These are phyloP conservation scores for Parnassius orleans DNA, from an alignment of 2,888 invertebrate species.

Conservation along the genomic window DNA sequence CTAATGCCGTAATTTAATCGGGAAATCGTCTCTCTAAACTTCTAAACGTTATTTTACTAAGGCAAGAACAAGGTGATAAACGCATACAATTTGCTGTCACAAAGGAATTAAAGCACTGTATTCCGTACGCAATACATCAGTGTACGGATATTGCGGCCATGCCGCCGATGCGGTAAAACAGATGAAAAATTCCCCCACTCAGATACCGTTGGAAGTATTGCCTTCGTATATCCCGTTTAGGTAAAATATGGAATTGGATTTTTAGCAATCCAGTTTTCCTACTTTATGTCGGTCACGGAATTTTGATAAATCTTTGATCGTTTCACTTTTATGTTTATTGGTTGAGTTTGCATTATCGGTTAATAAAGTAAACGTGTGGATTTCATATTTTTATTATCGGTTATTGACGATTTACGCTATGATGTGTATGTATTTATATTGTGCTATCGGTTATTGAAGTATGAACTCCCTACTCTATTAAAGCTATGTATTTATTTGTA, in stretches of 20 bases:
- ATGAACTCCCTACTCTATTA: too few species aligned
- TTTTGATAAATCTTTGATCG: slow-evolving; percentile 15
- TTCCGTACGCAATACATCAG: slow-evolving; percentile 22
- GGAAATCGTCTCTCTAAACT: too few species aligned
- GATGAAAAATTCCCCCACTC: slow-evolving; percentile 22
- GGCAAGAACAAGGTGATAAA: slow-evolving; percentile 8
- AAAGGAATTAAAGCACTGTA: slow-evolving; percentile 18
- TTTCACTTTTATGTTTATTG: slow-evolving; percentile 1
- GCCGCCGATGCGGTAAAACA: slow-evolving; percentile 18
- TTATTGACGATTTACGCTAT: too few species aligned
- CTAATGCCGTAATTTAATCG: too few species aligned
- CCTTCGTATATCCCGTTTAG: slow-evolving; percentile 18
- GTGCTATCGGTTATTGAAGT: too few species aligned
- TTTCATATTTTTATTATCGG: too few species aligned
- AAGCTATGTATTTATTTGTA: too few species aligned
- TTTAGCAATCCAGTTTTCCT: slow-evolving; percentile 19
- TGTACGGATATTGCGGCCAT: slow-evolving; percentile 15
- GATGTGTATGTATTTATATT: too few species aligned
- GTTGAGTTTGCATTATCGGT: background rate
- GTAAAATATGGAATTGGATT: slow-evolving; percentile 26
- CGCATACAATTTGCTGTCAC: background rate
- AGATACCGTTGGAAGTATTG: slow-evolving; percentile 14
- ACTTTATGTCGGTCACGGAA: slow-evolving; percentile 10
- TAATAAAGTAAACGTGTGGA: background rate
- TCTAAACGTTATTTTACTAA: too few species aligned